Conservation (phyloP, 2,888 invertebrate species). For the Prenolepis imparis region DNA sequence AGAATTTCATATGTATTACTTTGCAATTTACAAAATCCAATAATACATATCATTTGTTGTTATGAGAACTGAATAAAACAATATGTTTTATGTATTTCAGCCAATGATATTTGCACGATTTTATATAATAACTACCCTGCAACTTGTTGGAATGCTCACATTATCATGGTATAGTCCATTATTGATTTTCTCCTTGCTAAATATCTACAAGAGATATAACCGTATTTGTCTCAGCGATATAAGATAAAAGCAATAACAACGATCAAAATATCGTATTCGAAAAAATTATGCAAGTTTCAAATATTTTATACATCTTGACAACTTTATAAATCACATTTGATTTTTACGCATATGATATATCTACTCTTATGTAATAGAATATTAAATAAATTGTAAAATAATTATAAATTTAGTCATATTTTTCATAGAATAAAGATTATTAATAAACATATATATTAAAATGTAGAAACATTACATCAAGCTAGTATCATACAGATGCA, state of each 20-base stretch:
- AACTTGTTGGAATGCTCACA: slow-evolving; percentile 81
- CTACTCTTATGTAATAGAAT: neutral
- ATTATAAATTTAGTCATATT: slow-evolving; percentile 14
- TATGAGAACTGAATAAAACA: slow-evolving; percentile 13
- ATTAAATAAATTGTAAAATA: slow-evolving; percentile 39
- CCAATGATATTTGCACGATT: slow-evolving; percentile 62
- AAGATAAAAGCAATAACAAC: neutral
- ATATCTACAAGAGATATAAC: slow-evolving; percentile 67
- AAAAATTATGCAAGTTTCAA: slow-evolving; percentile 13
- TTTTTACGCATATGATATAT: neutral
- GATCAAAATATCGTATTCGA: neutral
- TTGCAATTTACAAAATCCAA: slow-evolving; percentile 5
- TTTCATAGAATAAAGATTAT: slow-evolving; percentile 17
- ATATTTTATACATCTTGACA: neutral
- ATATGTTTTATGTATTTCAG: slow-evolving; percentile 35
- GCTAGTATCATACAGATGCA: slow-evolving; percentile 1
- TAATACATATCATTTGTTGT: neutral
- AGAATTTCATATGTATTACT: neutral
- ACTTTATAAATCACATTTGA: neutral
- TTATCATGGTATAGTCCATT: slow-evolving; percentile 76
- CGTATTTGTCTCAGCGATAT: neutral
- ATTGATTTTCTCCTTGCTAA: slow-evolving; percentile 79
- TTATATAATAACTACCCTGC: slow-evolving; percentile 70
- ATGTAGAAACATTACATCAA: neutral
- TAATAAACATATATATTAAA: neutral